Base-by-base conservation (phyloP, 1,140 invertebrate genomes). In the Caenorhabditis remanei region DNA sequence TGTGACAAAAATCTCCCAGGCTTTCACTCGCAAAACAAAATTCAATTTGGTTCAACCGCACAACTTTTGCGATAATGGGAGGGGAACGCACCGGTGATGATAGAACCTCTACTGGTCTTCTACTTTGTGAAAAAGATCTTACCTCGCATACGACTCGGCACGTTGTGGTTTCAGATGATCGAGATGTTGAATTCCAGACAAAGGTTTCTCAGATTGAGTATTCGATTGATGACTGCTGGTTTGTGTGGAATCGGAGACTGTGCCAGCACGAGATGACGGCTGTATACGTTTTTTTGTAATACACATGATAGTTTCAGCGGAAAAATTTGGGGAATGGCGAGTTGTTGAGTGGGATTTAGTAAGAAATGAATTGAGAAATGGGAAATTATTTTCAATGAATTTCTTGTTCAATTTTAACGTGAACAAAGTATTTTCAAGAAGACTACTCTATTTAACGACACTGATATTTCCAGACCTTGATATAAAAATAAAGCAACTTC, bases 151-250 rank as follows among this genome's bases (percentile, higher is more conserved):
- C 19, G 71, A 79, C 46, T 79, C 71, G 16, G 71, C 46, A 13
- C 71, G 71, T 13, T 79, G 71, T 24, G 71, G 71, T 79, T 79
- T 79, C 46, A 79, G 13, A 79, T 79, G 71, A 79, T 79, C 71
- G 4, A 79, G 46, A 53, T 79, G 71, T 79, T 79, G 71, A 79
- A 79, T 79, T 50, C 71, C 71, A 79, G 71, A 79, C 50, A 79
- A 53, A n/a, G 71, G 71, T n/a, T 79, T 79, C 13, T 79, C 71
- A 7, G 46, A 19, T 5, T n/a, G 32, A 32, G 32, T 71, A 19
- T 8, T 46, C n/a, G 65, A 46, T 63, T 21, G n/a, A 63, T 63
- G 61, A n/a, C 13, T 46, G n/a, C 67, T 71, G 14, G 71, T 50
- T 50, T 79, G 71, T 32, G 71, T 79, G 24, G 71, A 79, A 24